Percentiles rank a stretch among this genome's conserved stretches.
Conservation (phyloP, 2,797 vertebrate species). For the Sylvilagus floridanus region DNA sequence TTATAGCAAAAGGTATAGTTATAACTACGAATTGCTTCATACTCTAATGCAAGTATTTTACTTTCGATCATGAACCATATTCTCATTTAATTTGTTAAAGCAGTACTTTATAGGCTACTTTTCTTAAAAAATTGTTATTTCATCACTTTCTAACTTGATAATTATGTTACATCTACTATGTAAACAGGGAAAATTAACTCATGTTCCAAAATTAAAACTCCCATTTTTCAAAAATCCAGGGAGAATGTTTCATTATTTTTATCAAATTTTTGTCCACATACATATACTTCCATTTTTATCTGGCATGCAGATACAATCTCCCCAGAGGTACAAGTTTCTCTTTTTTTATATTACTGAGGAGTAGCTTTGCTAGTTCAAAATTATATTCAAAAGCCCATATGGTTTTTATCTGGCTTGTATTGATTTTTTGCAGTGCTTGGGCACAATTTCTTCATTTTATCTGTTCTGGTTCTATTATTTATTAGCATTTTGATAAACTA, state of each 20-base stretch:
- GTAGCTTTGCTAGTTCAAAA: not conserved
- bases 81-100: not conserved
- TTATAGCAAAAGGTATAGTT: not conserved
- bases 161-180: not conserved
- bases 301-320: not conserved
- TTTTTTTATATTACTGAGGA: not conserved
- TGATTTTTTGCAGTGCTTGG: not conserved
- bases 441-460: slow-evolving; percentile 1
- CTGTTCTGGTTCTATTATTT: slow-evolving; percentile 10
- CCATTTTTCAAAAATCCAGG: not conserved
- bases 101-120: not conserved
- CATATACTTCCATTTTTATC: not conserved
- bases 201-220: not conserved
- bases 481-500: slow-evolving; percentile 61
- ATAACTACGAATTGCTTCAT: not conserved
- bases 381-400: slow-evolving; percentile 9
- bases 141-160: not conserved
- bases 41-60: not conserved
- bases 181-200: not conserved
- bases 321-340: not conserved
- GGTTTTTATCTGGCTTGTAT: not conserved
- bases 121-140: not conserved
- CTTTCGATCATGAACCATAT: not conserved
- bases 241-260: not conserved
- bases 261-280: not conserved